phyloP scores from a whole-genome alignment of 30 jellyfish, hydroid and myxozoan genomes.

The Hydractinia symbiolongicarpus region DNA sequence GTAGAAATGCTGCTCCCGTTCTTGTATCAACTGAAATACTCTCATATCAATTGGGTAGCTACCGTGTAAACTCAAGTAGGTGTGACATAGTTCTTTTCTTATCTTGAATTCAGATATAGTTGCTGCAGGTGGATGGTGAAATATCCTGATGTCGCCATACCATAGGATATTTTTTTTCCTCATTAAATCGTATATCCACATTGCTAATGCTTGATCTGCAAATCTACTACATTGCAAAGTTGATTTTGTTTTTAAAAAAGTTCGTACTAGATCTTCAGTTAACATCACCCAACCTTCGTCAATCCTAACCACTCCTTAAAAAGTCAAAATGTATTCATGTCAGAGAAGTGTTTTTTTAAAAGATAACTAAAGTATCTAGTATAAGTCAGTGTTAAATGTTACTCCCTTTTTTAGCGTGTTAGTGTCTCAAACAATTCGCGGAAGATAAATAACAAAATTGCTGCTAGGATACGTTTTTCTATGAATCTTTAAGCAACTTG shows the following conservation, averaged over 20 bases:
- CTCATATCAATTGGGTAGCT: conserved; percentile 62
- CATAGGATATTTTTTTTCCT: conserved; percentile 53
- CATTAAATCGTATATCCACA: conserved; percentile 75
- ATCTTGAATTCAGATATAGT: conserved; percentile 31
- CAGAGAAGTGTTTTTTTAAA: neutral
- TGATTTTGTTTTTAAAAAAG: conserved; percentile 38
- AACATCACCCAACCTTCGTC: conserved; percentile 82
- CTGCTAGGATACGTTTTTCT: no score
- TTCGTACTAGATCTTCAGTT: conserved; percentile 54
- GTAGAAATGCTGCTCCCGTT: conserved; percentile 31
- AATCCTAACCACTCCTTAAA: conserved; percentile 56
- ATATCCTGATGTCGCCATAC: conserved; percentile 67
- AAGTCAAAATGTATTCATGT: no score
- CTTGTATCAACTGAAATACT: conserved; percentile 32
- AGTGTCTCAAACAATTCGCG: no score
- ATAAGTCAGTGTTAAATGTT: no score
- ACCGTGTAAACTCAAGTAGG: conserved; percentile 66
- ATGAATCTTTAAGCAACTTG: no score
- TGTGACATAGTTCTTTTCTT: conserved; percentile 67
- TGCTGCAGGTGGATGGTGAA: conserved; percentile 81
- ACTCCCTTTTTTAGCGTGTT: no score
- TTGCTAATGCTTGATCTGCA: conserved; percentile 86
- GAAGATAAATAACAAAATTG: no score
- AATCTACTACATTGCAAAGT: conserved; percentile 50
- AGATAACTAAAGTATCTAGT: no score